Evolutionary conservation across 2,797 vertebrate genomes (phyloP).

Genomic region (Falco berigora): DNA sequence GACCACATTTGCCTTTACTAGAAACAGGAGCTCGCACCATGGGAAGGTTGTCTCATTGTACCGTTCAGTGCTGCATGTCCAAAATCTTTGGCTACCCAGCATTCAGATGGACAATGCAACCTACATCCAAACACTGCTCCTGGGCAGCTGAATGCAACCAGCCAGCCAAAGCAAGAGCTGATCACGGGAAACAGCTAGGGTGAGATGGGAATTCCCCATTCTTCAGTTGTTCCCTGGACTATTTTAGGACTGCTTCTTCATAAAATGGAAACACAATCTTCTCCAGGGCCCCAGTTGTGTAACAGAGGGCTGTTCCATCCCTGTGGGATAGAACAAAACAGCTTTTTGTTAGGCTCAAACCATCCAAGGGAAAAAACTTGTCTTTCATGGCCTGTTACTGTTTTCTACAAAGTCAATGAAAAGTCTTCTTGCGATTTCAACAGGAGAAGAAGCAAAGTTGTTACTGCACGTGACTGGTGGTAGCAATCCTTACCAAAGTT

Average conservation of each 20-base stretch:
- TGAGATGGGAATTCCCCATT: background rate
- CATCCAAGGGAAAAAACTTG: background rate
- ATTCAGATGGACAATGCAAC: background rate
- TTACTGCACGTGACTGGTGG: background rate
- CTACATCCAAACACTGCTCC: background rate
- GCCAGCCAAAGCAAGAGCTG: background rate
- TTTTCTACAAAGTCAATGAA: background rate
- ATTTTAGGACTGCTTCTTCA: background rate
- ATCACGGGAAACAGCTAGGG: background rate
- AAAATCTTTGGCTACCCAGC: background rate
- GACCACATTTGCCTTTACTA: background rate
- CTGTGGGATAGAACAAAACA: background rate
- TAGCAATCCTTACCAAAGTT: background rate
- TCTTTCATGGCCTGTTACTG: background rate
- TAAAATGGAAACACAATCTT: background rate
- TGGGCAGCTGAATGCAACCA: background rate
- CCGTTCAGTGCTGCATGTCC: background rate
- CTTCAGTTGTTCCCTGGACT: background rate
- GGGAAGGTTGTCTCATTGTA: background rate
- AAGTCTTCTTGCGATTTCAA: background rate
- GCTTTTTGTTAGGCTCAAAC: background rate
- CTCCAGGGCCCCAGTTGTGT: background rate
- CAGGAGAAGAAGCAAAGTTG: fast-evolving
- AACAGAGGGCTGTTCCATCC: background rate
- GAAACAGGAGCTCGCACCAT: background rate